Conservation (phyloP, 2,888 invertebrate species). For the Hemicrepidius hirtus region DNA sequence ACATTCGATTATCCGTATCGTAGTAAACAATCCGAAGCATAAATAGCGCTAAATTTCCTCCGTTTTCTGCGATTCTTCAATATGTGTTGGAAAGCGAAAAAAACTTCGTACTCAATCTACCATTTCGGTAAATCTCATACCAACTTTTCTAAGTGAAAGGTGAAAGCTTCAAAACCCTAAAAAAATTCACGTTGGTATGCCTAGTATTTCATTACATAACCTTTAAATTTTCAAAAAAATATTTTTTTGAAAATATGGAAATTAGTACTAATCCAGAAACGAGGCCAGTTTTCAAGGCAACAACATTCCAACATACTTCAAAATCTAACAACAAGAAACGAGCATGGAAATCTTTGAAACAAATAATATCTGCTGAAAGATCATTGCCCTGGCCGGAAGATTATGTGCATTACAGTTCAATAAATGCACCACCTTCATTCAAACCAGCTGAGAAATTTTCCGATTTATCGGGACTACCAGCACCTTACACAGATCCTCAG, state of each 20-base stretch:
- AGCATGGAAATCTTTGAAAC: constrained; percentile 92
- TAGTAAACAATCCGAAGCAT: constrained; percentile 37
- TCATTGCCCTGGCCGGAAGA: constrained; percentile 85
- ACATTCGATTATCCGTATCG: constrained; percentile 51
- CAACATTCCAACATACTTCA: constrained; percentile 73
- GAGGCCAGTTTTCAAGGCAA: constrained; percentile 68
- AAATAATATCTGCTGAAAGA: constrained; percentile 88
- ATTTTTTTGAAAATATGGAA: constrained; percentile 22
- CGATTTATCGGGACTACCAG: constrained; percentile 90
- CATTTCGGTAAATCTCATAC: constrained; percentile 9
- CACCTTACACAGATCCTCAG: constrained; percentile 93
- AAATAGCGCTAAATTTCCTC: constrained; percentile 33
- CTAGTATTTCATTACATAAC: too few relatives aligned
- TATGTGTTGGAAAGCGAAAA: constrained; percentile 23
- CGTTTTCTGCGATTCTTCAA: constrained; percentile 40
- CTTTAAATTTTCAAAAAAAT: neutral
- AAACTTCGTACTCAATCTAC: constrained; percentile 25
- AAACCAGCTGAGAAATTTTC: constrained; percentile 95
- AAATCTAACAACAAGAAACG: constrained; percentile 82
- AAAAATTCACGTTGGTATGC: too few relatives aligned
- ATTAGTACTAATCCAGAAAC: constrained; percentile 63
- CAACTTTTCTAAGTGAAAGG: neutral
- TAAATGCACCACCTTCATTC: constrained; percentile 94
- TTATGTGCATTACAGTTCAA: constrained; percentile 87
- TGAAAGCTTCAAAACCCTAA: too few relatives aligned